Evolutionary conservation across 2,888 invertebrate species (phyloP).

Genomic region (Meta bourneti): DNA sequence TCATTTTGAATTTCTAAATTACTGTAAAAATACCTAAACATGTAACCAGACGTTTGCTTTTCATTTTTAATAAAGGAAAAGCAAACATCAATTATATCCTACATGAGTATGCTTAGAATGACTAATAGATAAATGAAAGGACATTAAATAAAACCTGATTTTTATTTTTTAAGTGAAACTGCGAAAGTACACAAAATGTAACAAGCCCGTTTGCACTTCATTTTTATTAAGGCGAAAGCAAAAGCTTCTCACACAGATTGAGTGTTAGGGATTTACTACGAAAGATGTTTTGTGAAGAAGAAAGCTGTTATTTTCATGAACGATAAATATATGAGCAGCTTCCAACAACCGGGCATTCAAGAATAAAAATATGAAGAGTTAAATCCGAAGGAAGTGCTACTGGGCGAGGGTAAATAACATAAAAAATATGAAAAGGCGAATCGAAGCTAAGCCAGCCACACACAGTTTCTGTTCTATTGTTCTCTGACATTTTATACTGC

Average conservation of each 20-base stretch:
- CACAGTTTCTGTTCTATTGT: slow-evolving; percentile 54
- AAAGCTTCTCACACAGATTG: not conserved
- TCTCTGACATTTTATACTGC: slow-evolving; percentile 68
- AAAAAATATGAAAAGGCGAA: slow-evolving; percentile 44
- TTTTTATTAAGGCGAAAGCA: no score
- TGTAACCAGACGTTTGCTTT: no score
- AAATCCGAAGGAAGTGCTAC: slow-evolving; percentile 41
- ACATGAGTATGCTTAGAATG: no score
- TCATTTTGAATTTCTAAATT: no score
- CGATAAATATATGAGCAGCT: slow-evolving; percentile 66
- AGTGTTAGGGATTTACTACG: slow-evolving; percentile 4
- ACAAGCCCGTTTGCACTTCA: no score
- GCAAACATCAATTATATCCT: no score
- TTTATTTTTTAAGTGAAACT: no score
- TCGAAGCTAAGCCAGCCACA: slow-evolving; percentile 51
- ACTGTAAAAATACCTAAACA: no score
- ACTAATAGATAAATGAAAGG: no score
- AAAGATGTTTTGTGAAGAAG: slow-evolving; percentile 41
- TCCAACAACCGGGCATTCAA: slow-evolving; percentile 48
- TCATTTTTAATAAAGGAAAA: no score
- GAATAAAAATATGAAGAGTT: slow-evolving; percentile 45
- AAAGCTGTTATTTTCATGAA: slow-evolving; percentile 38
- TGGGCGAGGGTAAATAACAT: slow-evolving; percentile 40
- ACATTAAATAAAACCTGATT: no score
- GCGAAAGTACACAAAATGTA: no score